phyloP scores from a whole-genome alignment of 2,113 vertebrate species.

The Cyprinodon brontotheroides region DNA sequence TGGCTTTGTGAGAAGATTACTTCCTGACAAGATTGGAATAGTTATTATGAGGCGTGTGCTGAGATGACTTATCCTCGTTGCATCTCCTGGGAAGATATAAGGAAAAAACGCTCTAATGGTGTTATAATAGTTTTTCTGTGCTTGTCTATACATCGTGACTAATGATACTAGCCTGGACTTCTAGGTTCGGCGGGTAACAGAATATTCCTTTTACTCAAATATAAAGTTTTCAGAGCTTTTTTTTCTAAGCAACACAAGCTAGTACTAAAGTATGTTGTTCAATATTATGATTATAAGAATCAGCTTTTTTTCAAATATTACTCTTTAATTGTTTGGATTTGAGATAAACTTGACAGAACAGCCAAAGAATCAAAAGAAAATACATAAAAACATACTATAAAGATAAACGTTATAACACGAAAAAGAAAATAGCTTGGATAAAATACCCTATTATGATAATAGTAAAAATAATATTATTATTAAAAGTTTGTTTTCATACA shows the following conservation, averaged over 20 bases:
- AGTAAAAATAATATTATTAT: no score
- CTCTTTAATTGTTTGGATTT: no score
- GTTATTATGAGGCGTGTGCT: slow-evolving; percentile 26
- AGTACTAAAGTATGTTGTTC: neutral
- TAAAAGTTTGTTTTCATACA: no score
- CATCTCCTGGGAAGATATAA: neutral
- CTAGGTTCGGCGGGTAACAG: neutral
- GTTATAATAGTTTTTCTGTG: neutral
- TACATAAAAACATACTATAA: no score
- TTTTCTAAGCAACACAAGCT: neutral
- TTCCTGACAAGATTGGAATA: slow-evolving; percentile 25
- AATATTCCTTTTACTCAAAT: neutral
- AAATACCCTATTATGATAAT: no score
- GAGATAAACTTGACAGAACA: no score
- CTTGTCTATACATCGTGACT: neutral
- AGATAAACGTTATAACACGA: no score
- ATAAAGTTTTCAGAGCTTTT: neutral
- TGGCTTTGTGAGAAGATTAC: slow-evolving; percentile 23
- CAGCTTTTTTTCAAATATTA: no score
- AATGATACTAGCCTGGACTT: neutral
- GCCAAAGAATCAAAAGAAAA: no score
- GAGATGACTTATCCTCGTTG: slow-evolving; percentile 25
- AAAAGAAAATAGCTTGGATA: no score
- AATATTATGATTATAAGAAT: neutral
- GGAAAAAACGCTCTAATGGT: neutral